Percentiles rank a stretch among this genome's conserved stretches.
Evolutionary conservation across 2,888 invertebrate species (phyloP).

Genomic region (Smittia sp.): DNA sequence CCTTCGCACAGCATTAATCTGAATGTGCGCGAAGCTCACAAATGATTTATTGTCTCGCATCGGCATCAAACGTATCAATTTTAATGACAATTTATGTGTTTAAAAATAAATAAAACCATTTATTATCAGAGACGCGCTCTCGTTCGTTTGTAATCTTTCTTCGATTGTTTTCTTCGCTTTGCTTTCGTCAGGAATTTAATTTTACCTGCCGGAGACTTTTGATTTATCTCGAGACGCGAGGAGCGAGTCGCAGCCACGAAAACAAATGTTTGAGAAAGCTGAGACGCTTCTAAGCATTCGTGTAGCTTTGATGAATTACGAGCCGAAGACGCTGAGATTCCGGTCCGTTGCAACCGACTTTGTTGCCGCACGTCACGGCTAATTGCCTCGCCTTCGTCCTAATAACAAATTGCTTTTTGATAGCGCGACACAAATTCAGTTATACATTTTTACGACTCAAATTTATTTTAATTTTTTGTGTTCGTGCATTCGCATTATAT

Average conservation of each 20-base stretch:
- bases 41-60: slow-evolving; percentile 34
- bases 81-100: slow-evolving; percentile 41
- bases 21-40: slow-evolving; percentile 13
- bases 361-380: slow-evolving; percentile 15
- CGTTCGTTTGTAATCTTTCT: not conserved
- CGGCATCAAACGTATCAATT: slow-evolving; percentile 26
- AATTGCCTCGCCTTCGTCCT: slow-evolving; percentile 34
- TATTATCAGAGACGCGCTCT: slow-evolving; percentile 22
- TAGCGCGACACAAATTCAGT: slow-evolving; percentile 29
- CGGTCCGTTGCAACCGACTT: slow-evolving; percentile 1
- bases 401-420: slow-evolving; percentile 28
- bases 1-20: slow-evolving; percentile 13
- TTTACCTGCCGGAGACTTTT: slow-evolving; percentile 7
- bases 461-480: not conserved
- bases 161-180: not conserved
- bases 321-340: not conserved
- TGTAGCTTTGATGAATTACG: slow-evolving; percentile 28
- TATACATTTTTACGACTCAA: slow-evolving; percentile 12
- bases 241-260: not conserved
- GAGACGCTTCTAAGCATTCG: slow-evolving; percentile 1
- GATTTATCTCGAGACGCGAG: not conserved
- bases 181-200: slow-evolving; percentile 23
- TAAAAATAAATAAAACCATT: slow-evolving; percentile 40
- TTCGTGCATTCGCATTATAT: too few relatives aligned
- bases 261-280: slow-evolving; percentile 10